Conservation (phyloP, 2,797 vertebrate species). For the Pelochelys cantorii region DNA sequence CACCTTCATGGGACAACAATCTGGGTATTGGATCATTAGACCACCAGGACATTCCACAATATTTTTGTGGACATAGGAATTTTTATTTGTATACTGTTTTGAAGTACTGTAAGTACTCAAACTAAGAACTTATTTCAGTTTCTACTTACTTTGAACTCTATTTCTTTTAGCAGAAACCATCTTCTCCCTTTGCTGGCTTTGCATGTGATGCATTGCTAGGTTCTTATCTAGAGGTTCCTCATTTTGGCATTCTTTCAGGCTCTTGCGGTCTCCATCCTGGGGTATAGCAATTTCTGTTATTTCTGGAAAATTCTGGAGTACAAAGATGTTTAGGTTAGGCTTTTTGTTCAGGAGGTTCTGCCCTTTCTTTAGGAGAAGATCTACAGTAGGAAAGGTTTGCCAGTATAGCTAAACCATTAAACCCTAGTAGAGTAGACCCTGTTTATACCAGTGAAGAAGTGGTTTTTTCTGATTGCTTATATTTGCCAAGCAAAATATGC, state of each 20-base stretch:
- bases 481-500: not conserved
- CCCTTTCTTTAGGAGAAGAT: not conserved
- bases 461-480: not conserved
- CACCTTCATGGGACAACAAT: not conserved
- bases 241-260: slow-evolving; percentile 7
- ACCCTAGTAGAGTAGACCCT: not conserved
- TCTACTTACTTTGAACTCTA: slow-evolving; percentile 50
- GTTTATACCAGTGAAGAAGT: not conserved
- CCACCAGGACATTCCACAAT: not conserved
- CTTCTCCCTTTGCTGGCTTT: slow-evolving; percentile 70
- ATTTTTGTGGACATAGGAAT: not conserved
- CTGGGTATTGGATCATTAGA: not conserved
- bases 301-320: slow-evolving; percentile 64
- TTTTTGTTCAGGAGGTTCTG: not conserved
- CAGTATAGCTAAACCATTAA: not conserved
- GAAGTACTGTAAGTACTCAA: not conserved
- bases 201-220: no score
- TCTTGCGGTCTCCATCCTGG: slow-evolving; percentile 8
- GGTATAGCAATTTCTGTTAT: slow-evolving; percentile 58
- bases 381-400: not conserved
- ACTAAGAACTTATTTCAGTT: not conserved
- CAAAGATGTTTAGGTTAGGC: slow-evolving; percentile 6
- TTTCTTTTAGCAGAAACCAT: slow-evolving; percentile 39
- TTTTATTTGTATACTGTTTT: not conserved
- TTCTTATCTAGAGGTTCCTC: slow-evolving; percentile 6